Evolutionary conservation across 2,888 invertebrate genomes (phyloP).

Genomic region (Colostygia pectinataria): DNA sequence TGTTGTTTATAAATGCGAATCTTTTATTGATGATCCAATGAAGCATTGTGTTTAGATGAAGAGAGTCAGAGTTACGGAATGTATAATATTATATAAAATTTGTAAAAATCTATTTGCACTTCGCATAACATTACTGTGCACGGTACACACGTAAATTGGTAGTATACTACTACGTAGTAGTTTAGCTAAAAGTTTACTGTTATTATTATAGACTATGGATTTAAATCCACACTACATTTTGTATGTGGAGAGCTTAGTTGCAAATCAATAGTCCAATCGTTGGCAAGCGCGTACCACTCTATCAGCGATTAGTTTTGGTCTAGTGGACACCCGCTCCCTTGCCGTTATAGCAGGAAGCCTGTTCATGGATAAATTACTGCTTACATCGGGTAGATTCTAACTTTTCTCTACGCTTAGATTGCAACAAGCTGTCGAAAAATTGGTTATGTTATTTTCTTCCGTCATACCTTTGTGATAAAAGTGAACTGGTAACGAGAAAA

Average conservation of each 20-base stretch:
- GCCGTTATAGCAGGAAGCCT: slow-evolving; percentile 49
- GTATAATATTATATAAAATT: too few relatives aligned
- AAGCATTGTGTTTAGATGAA: too few relatives aligned
- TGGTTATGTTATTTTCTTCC: slow-evolving; percentile 23
- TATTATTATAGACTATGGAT: slow-evolving; percentile 7
- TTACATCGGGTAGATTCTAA: slow-evolving; percentile 36
- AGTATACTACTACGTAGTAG: background rate
- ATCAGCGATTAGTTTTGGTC: slow-evolving; percentile 81
- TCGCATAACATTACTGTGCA: too few relatives aligned
- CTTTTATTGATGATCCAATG: too few relatives aligned
- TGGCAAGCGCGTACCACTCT: slow-evolving; percentile 75
- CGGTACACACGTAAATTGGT: too few relatives aligned
- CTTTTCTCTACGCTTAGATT: slow-evolving; percentile 24
- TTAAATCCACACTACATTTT: slow-evolving; percentile 35
- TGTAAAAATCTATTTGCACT: too few relatives aligned
- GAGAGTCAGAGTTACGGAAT: too few relatives aligned
- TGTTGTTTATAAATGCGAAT: too few relatives aligned
- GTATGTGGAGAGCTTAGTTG: slow-evolving; percentile 46
- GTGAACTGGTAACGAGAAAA: slow-evolving; percentile 28
- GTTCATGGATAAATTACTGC: slow-evolving; percentile 54
- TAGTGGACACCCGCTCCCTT: slow-evolving; percentile 67
- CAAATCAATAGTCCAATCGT: slow-evolving; percentile 74
- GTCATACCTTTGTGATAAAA: slow-evolving; percentile 14
- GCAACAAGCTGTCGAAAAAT: slow-evolving; percentile 23
- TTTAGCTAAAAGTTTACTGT: background rate